phyloP scores from a whole-genome alignment of 2,888 invertebrate genomes.

The Ennomos fuscantarius region DNA sequence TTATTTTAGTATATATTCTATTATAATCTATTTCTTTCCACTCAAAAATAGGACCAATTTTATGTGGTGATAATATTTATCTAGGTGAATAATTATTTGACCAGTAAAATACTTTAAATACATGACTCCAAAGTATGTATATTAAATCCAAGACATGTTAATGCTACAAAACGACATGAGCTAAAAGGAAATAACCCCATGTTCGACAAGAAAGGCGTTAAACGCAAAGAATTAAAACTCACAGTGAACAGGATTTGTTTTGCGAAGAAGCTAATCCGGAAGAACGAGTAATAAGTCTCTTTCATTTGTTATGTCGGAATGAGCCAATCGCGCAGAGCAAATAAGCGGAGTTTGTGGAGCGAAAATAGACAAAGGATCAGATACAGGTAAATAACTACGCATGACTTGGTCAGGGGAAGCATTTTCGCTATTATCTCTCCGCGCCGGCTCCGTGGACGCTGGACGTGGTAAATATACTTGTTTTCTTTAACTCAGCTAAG shows the following conservation, averaged over 20 bases:
- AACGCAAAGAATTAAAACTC: constrained; percentile 44
- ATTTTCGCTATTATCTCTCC: constrained; percentile 62
- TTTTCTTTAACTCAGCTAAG: constrained; percentile 38
- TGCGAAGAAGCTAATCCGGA: constrained; percentile 67
- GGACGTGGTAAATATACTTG: constrained; percentile 46
- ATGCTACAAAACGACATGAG: neutral
- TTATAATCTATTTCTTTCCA: too few relatives aligned
- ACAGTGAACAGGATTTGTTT: constrained; percentile 44
- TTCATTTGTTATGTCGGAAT: constrained; percentile 76
- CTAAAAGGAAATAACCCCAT: constrained; percentile 15
- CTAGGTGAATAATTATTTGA: neutral
- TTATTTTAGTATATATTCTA: too few relatives aligned
- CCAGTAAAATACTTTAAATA: too few relatives aligned
- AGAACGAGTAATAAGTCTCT: constrained; percentile 73
- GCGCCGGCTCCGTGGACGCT: constrained; percentile 56
- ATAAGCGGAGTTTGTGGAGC: constrained; percentile 77
- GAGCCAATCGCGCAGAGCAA: constrained; percentile 77
- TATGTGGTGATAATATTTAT: too few relatives aligned
- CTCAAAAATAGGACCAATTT: too few relatives aligned
- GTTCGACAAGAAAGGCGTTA: constrained; percentile 23
- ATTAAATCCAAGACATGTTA: too few relatives aligned
- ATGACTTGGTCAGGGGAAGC: constrained; percentile 67
- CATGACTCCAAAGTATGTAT: too few relatives aligned
- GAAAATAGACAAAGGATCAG: constrained; percentile 81
- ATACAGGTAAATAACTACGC: constrained; percentile 80